Evolutionary conservation across 2,797 vertebrate species (phyloP).

Genomic region (Ctenopoma multispine): DNA sequence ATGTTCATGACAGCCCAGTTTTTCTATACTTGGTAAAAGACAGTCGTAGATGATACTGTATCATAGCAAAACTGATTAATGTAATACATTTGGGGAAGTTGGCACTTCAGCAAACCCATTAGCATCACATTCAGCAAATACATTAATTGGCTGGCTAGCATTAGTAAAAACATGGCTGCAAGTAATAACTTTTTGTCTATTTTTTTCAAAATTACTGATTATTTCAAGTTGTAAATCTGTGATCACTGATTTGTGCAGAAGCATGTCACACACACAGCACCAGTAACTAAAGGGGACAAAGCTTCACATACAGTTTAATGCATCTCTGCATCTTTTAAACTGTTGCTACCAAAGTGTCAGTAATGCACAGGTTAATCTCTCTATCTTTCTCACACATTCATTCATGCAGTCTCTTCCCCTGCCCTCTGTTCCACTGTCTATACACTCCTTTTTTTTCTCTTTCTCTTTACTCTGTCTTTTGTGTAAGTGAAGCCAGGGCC

Average conservation of each 20-base stretch:
- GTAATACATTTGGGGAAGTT: too few species aligned
- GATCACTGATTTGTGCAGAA: background rate
- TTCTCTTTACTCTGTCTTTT: slow-evolving; percentile 69
- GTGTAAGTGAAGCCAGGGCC: slow-evolving; percentile 74
- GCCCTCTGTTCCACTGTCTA: slow-evolving; percentile 16
- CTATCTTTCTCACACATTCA: slow-evolving; percentile 26
- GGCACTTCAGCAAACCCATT: too few species aligned
- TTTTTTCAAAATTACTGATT: background rate
- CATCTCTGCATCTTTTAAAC: background rate
- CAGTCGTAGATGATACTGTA: too few species aligned
- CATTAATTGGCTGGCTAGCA: too few species aligned
- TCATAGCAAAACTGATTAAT: too few species aligned
- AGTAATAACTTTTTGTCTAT: background rate
- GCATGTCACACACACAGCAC: too few species aligned
- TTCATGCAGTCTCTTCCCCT: slow-evolving; percentile 21
- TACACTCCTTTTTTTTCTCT: slow-evolving; percentile 12
- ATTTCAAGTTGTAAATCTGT: background rate
- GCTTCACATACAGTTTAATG: background rate
- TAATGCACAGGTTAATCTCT: background rate
- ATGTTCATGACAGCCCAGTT: too few species aligned
- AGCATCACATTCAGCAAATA: too few species aligned
- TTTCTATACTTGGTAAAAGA: too few species aligned
- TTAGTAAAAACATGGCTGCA: background rate
- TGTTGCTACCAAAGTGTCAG: background rate
- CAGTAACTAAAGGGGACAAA: background rate